These are phyloP conservation scores for Phortica magna DNA, from an alignment of 2,888 invertebrate genomes.

Conservation along the genomic window DNA sequence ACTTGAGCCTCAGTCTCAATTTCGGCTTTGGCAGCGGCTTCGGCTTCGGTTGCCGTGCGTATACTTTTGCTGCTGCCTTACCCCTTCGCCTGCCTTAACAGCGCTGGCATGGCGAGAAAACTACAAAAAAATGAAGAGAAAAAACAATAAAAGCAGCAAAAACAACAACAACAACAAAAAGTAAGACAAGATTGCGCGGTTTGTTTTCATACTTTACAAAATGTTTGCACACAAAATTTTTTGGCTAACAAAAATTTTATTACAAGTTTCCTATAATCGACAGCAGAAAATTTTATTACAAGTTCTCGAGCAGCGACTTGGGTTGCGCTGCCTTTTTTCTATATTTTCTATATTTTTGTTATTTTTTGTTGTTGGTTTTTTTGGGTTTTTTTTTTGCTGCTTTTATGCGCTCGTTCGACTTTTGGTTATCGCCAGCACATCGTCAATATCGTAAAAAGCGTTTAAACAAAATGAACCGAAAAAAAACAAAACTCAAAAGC, in stretches of 20 bases:
- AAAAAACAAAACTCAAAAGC: neutral
- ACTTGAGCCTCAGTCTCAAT: neutral
- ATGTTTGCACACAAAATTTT: constrained; percentile 36
- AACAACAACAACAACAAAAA: constrained; percentile 42
- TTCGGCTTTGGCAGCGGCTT: too few species aligned
- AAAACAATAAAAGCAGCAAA: too few species aligned
- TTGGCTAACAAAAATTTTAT: constrained; percentile 66
- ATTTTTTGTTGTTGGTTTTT: neutral
- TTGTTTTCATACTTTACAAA: constrained; percentile 32
- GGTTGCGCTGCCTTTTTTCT: too few species aligned
- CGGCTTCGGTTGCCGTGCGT: too few species aligned
- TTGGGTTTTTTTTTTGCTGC: neutral
- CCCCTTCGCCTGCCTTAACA: too few species aligned
- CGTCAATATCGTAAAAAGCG: constrained; percentile 58
- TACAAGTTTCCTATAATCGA: constrained; percentile 70
- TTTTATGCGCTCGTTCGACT: neutral
- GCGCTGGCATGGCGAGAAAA: too few species aligned
- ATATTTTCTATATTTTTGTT: neutral
- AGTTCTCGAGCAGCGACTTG: neutral
- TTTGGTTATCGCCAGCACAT: constrained; percentile 43
- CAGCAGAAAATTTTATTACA: constrained; percentile 44
- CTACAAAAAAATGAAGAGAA: too few species aligned
- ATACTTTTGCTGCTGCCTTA: too few species aligned
- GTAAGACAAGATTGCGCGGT: constrained; percentile 50
- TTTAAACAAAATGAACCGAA: too few species aligned